Evolutionary conservation across 64 coral and sea anemone genomes (phyloP).

Genomic region (Montipora foliosa): DNA sequence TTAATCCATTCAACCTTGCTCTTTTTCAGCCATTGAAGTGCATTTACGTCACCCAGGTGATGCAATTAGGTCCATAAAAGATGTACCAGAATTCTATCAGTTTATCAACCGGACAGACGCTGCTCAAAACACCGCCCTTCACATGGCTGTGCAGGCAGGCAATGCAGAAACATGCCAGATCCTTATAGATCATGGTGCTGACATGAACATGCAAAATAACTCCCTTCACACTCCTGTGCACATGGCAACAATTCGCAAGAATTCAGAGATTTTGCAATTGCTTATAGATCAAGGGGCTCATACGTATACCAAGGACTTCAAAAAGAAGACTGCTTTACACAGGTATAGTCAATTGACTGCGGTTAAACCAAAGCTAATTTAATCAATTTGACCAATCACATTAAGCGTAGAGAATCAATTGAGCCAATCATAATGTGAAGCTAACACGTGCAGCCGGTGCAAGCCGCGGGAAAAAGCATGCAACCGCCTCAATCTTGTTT

Average conservation of each 20-base stretch:
- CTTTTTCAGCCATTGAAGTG: conserved; percentile 4
- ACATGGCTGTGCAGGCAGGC: conserved; percentile 73
- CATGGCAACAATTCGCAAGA: conserved; percentile 18
- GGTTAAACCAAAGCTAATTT: no score
- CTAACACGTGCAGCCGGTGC: no score
- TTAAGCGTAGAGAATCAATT: no score
- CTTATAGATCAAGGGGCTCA: conserved; percentile 37
- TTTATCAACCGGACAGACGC: conserved; percentile 57
- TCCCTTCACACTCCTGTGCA: conserved; percentile 72
- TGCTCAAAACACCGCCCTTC: conserved; percentile 55
- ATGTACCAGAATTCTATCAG: not conserved
- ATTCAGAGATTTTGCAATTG: conserved; percentile 28
- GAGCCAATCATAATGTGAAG: no score
- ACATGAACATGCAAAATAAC: conserved; percentile 38
- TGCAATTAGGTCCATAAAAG: not conserved
- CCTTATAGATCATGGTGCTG: conserved; percentile 51
- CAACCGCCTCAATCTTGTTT: no score
- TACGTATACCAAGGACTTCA: not conserved
- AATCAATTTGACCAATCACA: no score
- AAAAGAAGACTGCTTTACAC: conserved; percentile 50
- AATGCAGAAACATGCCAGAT: conserved; percentile 41
- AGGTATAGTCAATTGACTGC: not conserved
- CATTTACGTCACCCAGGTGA: conserved; percentile 22
- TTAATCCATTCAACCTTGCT: not conserved
- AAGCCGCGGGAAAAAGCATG: no score